Conservation (phyloP, 2,113 vertebrate species). For the Takifugu bimaculatus region DNA sequence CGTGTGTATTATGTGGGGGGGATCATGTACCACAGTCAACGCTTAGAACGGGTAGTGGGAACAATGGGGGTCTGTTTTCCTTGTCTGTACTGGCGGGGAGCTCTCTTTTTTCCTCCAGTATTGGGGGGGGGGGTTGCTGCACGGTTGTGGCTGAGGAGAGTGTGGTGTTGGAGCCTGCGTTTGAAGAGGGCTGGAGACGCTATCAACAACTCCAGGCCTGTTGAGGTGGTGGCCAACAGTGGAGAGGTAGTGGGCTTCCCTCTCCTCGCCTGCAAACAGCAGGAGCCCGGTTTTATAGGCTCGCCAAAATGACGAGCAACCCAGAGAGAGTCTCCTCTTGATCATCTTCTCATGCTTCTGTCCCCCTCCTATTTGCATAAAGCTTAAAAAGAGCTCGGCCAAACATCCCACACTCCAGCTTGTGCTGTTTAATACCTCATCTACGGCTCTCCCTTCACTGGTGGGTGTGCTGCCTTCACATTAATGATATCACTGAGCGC, state of each 20-base stretch:
- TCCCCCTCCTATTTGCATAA: conserved; percentile 70
- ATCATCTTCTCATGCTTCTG: conserved; percentile 44
- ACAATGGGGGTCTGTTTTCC: conserved; percentile 94
- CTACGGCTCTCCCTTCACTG: conserved; percentile 35
- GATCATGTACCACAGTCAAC: conserved; percentile 85
- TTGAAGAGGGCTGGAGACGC: conserved; percentile 44
- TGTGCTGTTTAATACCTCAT: conserved; percentile 74
- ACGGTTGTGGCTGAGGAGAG: conserved; percentile 83
- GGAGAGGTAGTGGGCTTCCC: conserved; percentile 47
- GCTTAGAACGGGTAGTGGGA: conserved; percentile 79
- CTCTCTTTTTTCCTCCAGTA: conserved; percentile 80
- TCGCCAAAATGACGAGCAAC: conserved; percentile 41
- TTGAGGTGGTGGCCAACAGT: conserved; percentile 44
- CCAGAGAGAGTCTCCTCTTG: conserved; percentile 39
- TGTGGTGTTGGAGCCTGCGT: conserved; percentile 74
- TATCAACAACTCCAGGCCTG: conserved; percentile 29
- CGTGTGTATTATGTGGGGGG: conserved; percentile 45
- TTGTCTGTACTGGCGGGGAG: conserved; percentile 84
- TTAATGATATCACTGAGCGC: conserved; percentile 8
- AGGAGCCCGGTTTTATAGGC: conserved; percentile 47
- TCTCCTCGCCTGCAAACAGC: conserved; percentile 51
- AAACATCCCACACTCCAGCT: conserved; percentile 64
- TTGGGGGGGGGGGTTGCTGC: conserved; percentile 74
- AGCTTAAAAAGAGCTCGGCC: conserved; percentile 68
- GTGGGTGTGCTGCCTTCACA: conserved; percentile 41